Conservation (phyloP, 2,797 vertebrate species). For the Muscicapa striata region DNA sequence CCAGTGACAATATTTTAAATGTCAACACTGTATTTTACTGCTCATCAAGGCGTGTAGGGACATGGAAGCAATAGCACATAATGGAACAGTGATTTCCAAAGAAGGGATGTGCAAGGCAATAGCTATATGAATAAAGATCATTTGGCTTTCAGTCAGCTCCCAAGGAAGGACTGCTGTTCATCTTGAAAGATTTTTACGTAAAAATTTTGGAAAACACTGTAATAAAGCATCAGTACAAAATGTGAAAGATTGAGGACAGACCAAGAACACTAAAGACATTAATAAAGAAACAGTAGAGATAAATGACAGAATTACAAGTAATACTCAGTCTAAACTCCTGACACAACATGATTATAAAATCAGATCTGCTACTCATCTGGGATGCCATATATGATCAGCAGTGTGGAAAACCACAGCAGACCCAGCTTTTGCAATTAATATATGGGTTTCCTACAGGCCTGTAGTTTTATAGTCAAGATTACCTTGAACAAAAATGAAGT, state of each 20-base stretch:
- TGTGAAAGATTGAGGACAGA: slow-evolving; percentile 58
- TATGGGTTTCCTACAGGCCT: background rate
- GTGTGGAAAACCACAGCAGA: background rate
- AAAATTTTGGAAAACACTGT: slow-evolving; percentile 35
- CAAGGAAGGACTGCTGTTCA: background rate
- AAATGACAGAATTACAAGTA: slow-evolving; percentile 50
- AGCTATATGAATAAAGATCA: slow-evolving; percentile 6
- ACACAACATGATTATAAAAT: slow-evolving; percentile 12
- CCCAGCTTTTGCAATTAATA: background rate
- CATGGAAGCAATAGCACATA: background rate
- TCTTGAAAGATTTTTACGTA: slow-evolving; percentile 21
- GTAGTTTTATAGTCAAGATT: background rate
- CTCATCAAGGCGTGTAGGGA: background rate
- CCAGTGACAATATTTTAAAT: slow-evolving; percentile 15
- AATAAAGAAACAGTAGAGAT: slow-evolving; percentile 32
- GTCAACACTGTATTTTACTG: slow-evolving; percentile 6
- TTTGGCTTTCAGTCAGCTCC: slow-evolving; percentile 22
- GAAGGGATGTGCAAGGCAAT: background rate
- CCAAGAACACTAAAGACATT: background rate
- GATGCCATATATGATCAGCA: background rate
- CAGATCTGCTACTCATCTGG: background rate
- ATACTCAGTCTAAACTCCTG: slow-evolving; percentile 3
- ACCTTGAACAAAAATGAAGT: background rate
- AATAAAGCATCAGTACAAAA: slow-evolving; percentile 43
- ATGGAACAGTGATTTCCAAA: slow-evolving; percentile 35